Conservation (phyloP, 1,140 invertebrate species). For the Metaphire vulgaris region DNA sequence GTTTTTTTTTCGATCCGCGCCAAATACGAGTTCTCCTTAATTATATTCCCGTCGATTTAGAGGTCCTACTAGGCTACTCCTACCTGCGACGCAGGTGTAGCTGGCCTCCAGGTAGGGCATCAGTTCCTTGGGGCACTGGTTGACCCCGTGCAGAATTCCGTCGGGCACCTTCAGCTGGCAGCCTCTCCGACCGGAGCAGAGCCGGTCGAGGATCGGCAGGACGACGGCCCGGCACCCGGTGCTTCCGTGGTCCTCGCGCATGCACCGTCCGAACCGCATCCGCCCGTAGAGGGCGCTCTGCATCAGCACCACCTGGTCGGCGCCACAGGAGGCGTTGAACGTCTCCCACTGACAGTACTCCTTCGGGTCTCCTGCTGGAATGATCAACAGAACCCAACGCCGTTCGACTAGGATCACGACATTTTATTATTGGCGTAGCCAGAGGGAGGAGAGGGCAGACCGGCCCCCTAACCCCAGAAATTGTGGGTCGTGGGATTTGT, state of each 20-base stretch:
- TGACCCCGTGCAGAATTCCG: neutral
- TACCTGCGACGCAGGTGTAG: too few species aligned
- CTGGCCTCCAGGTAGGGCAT: too few species aligned
- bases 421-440: too few species aligned
- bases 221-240: slow-evolving; percentile 4
- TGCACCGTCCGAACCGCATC: neutral
- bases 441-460: too few species aligned
- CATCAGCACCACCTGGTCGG: slow-evolving; percentile 5
- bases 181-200: slow-evolving; percentile 23
- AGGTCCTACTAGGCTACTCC: slow-evolving; percentile 16
- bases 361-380: slow-evolving; percentile 11
- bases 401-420: too few species aligned
- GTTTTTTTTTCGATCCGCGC: too few species aligned
- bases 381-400: too few species aligned
- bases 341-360: slow-evolving; percentile 1
- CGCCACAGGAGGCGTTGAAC: neutral
- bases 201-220: too few species aligned
- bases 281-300: slow-evolving; percentile 5
- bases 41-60: too few species aligned
- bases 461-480: too few species aligned
- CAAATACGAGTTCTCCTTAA: too few species aligned
- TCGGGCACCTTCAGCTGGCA: slow-evolving; percentile 22
- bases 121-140: slow-evolving; percentile 21
- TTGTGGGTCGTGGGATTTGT: too few species aligned
- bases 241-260: neutral